These are phyloP conservation scores for Drosophila pseudotalamancana DNA, from an alignment of 2,888 invertebrate species.

Conservation along the genomic window DNA sequence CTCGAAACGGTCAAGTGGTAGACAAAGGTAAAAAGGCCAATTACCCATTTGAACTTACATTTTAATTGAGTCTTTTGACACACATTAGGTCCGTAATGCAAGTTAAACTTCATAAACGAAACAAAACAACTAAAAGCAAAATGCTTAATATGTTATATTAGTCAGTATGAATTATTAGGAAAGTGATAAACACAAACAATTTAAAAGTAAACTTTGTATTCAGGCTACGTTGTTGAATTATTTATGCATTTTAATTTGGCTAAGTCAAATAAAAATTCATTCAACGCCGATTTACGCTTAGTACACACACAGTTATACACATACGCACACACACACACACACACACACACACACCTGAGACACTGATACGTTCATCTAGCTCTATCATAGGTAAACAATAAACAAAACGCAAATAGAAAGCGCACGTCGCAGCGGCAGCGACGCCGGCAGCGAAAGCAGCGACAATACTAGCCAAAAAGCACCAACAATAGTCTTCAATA, in stretches of 20 bases:
- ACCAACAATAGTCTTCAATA: slow-evolving; percentile 60
- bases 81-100: slow-evolving; percentile 21
- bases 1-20: slow-evolving; percentile 23
- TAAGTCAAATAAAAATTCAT: slow-evolving; percentile 60
- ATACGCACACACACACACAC: slow-evolving; percentile 24
- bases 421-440: slow-evolving; percentile 58
- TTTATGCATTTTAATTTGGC: slow-evolving; percentile 63
- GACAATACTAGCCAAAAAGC: slow-evolving; percentile 51
- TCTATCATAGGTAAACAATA: slow-evolving; percentile 75
- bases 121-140: slow-evolving; percentile 7
- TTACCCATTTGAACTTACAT: slow-evolving; percentile 34
- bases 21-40: slow-evolving; percentile 52
- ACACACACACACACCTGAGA: slow-evolving; percentile 37
- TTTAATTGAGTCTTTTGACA: slow-evolving; percentile 55
- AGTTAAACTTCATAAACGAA: slow-evolving; percentile 17
- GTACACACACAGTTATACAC: slow-evolving; percentile 19
- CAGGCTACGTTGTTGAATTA: slow-evolving; percentile 43
- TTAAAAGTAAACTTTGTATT: slow-evolving; percentile 51
- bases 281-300: slow-evolving; percentile 43
- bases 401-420: slow-evolving; percentile 78
- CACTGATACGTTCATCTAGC: slow-evolving; percentile 66
- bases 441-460: slow-evolving; percentile 14
- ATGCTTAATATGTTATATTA: slow-evolving; percentile 3
- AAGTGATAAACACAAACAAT: slow-evolving; percentile 11
- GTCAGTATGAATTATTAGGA: slow-evolving; percentile 19